Conservation (phyloP, 1,140 invertebrate species). For the Listronotus oregonensis region DNA sequence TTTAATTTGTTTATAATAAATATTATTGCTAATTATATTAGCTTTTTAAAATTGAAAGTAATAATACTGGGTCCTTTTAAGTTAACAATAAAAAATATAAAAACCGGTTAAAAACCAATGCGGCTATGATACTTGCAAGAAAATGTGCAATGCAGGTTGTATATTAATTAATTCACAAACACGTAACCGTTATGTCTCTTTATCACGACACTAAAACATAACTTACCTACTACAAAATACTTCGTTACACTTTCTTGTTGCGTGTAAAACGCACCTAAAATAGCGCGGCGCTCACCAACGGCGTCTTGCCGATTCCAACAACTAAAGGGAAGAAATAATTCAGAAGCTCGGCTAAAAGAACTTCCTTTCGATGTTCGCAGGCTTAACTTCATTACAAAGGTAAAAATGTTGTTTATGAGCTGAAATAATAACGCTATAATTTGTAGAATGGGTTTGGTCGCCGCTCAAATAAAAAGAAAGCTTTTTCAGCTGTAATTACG, state of each 20-base stretch:
- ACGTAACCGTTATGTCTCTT: background rate
- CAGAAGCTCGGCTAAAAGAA: slow-evolving; percentile 27
- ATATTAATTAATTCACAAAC: too few relatives aligned
- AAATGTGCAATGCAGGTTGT: too few relatives aligned
- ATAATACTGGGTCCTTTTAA: too few relatives aligned
- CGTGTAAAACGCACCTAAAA: slow-evolving; percentile 31
- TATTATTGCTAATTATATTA: too few relatives aligned
- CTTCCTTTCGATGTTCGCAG: slow-evolving; percentile 20
- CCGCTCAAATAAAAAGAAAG: background rate
- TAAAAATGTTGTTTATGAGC: slow-evolving; percentile 22
- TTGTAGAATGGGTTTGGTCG: background rate
- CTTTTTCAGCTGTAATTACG: background rate
- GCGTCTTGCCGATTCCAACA: slow-evolving; percentile 23
- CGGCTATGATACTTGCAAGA: too few relatives aligned
- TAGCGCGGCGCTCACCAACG: slow-evolving; percentile 19
- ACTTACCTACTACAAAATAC: background rate
- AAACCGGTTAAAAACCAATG: too few relatives aligned
- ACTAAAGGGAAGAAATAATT: slow-evolving; percentile 33
- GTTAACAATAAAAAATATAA: too few relatives aligned
- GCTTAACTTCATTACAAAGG: background rate
- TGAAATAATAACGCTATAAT: slow-evolving; percentile 11
- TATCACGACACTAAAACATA: background rate
- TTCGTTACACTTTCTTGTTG: slow-evolving; percentile 8
- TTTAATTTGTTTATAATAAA: too few relatives aligned
- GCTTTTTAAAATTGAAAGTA: too few relatives aligned